These are phyloP conservation scores for Himalopsyche japonica DNA, from an alignment of 2,888 invertebrate species.

Conservation along the genomic window DNA sequence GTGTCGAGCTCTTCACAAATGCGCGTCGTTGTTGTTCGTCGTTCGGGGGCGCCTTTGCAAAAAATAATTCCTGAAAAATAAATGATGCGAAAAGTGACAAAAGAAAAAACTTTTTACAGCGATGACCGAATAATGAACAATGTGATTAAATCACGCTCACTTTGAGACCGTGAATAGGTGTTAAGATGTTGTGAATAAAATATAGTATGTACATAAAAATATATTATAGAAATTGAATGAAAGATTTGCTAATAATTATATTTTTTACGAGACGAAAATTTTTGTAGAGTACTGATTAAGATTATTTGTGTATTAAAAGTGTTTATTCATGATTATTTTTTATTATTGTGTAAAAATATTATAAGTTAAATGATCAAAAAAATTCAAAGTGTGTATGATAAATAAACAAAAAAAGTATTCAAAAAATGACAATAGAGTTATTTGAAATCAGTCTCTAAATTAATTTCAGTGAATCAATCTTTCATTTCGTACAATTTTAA, in stretches of 20 bases:
- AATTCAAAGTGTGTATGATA: background rate
- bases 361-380: background rate
- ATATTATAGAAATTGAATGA: conserved; percentile 19
- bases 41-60: background rate
- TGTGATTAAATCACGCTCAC: conserved; percentile 3
- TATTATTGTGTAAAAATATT: background rate
- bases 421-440: background rate
- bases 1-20: conserved; percentile 16
- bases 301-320: conserved; percentile 1
- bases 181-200: conserved; percentile 34
- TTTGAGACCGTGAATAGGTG: conserved; percentile 28
- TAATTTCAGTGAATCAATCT: background rate
- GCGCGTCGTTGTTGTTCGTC: background rate
- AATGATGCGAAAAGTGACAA: conserved; percentile 8
- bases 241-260: conserved; percentile 25
- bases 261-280: conserved; percentile 33
- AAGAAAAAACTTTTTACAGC: conserved; percentile 6
- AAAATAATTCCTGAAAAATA: conserved; percentile 7
- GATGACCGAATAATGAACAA: conserved; percentile 4
- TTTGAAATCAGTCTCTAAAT: background rate
- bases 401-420: background rate
- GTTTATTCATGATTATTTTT: background rate
- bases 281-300: conserved; percentile 15
- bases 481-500: too few relatives aligned
- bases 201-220: conserved; percentile 19